Base-by-base conservation (phyloP, 2,113 vertebrate species). In the Aepyceros melampus region DNA sequence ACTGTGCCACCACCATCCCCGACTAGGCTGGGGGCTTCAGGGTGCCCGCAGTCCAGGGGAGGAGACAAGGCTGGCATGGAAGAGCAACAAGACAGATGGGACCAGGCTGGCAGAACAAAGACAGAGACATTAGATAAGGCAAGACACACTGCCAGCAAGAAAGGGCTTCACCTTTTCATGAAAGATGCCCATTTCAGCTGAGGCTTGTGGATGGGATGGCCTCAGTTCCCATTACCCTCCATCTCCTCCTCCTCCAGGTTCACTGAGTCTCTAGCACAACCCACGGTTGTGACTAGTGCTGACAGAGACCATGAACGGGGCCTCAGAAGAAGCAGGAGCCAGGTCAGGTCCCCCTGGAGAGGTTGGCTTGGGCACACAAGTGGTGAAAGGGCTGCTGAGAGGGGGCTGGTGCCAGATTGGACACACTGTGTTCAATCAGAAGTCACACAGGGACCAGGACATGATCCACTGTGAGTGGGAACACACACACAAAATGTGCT, bases 201-300 rank as follows among this genome's bases (percentile, higher is more conserved):
- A 29, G 21, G 33, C 55, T 51, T 11, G 9, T 43, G 45, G 8
- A 15, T 0, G 3, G 45, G 67, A 9, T 0, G 14, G 89, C 17
- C 55, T 83, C 19, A n/a, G 15, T 78, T 31, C 51, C 33, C 3
- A 5, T 27, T 4, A 14, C 40, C 43, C 36, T 49, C 29, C 43
- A 21, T 29, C 21, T 21, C 19, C 40, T 78, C 33, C 4, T 56
- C 82, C 23, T 25, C 67, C 1, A 10, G 83, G 84, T 64, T 53
- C 8, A 33, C 49, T 0, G 23, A 51, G 74, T n/a, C n/a, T 45
- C 51, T 43, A 29, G 53, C 29, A 53, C 53, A 76, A n/a, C 5
- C 33, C 3, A 0, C 0, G 19, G 13, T n/a, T 82, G 79, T n/a
- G 79, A 82, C 29, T 51, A 33, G n/a, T 53, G 62, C 85, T 76